Base-by-base conservation (phyloP, 2,797 vertebrate species). In the Sebastes minor region DNA sequence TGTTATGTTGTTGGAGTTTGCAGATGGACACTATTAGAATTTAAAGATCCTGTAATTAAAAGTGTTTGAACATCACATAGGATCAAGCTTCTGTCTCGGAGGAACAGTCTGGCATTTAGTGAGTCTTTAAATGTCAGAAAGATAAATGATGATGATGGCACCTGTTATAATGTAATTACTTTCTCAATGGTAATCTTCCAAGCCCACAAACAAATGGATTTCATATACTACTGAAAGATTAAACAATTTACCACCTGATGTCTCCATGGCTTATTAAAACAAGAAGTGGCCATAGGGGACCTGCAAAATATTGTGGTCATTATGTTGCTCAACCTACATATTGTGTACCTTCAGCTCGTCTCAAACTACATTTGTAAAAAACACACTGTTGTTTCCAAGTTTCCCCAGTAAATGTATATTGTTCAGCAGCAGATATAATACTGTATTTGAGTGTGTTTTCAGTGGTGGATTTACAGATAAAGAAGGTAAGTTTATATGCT, bases 181-280 rank as follows among this genome's bases (percentile, higher is more conserved):
- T 90, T 92, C 86, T 84, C 84, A 83, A 89, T 92, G 86, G 87
- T 91, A 89, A 93, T 91, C 88, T 82, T 91, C 90, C 77, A 67
- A 86, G 91, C 82, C 86, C 89, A 87, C 93, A 95, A 95, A 96
- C 93, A 95, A 96, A 96, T 95, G 94, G 93, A 89, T 95, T 96
- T 96, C 93, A 96, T 95, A 95, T 95, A 93, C 71, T 87, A 74
- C 83, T 76, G 89, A 89, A 92, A 94, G 88, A 96, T 96, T 94
- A 95, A 95, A 93, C 93, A 94, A 94, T 94, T 95, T 95, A 94
- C 91, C 92, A 94, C 90, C 90, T 91, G 86, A 91, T 86, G 91
- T 92, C 89, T 85, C 76, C 22, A 69, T 92, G 91, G 94, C 87
- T 92, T 94, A 93, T 91, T 88, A 88, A 93, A 94, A 88, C 81